Evolutionary conservation across 2,113 vertebrate species (phyloP), one percentile per base, ranked within the genome.

Genomic region (Turnix velox): DNA sequence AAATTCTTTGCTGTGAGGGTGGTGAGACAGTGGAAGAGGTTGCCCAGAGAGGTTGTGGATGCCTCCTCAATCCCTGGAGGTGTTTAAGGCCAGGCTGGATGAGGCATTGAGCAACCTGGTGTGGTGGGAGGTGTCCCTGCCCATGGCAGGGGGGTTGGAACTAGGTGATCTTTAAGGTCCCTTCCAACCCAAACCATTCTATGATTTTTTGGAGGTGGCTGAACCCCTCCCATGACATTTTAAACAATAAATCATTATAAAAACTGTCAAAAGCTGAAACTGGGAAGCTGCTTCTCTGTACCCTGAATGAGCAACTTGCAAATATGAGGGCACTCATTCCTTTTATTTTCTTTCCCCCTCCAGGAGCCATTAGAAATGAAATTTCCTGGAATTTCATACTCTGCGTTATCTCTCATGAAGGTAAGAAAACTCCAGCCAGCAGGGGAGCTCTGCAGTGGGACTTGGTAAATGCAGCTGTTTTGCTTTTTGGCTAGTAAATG

Each of bases 351-450:
- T 67, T 74, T 46, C 51, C 5, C 7, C 40, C 10, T 91, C 37
- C 88, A 99, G 99, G 99, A 99, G 84, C 96, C 98, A 5, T 73
- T 99, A 75, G 99, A 99, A 97, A 92, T 97, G 91, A 99, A 98
- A 96, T 98, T 99, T 96, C 98, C 98, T 25, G 98, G 96, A 81
- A 97, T 99, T 67, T 98, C 99, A 2, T 97, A 97, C 85, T 97
- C 98, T 69, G 98, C 98, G 25, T 96, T 99, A 90, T 97, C 98
- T 69, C 94, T 99, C 68, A 98, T 99, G 98, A 99, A 99, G 98
- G 99, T 99, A 97, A 98, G 95, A 40, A 39, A 31, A 10, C 8
- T 20, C 7, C 39, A 67, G 69, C 10, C 43, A 0, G 5, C 10
- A 49, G 72, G 82, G 49, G n/a, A 75, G 48, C 63, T 62, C 55